Percentiles rank a stretch among this genome's conserved stretches.
phyloP scores from a whole-genome alignment of 23 tunicate species.

The Styela clava region DNA sequence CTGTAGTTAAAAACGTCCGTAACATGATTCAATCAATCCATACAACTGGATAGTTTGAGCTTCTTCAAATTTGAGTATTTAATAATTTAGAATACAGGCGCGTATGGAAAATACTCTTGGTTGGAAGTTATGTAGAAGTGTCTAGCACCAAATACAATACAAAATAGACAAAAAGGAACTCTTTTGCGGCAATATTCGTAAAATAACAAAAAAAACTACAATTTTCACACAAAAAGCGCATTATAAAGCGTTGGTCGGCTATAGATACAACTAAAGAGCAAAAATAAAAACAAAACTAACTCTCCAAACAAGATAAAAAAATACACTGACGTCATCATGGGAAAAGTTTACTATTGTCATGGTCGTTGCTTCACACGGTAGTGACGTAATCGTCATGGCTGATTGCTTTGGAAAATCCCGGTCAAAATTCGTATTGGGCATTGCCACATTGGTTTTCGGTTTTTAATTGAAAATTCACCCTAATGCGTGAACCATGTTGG shows the following conservation, averaged over 20 bases:
- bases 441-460: too few relatives aligned
- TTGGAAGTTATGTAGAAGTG: neutral
- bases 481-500: slow-evolving; percentile 79
- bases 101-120: too few relatives aligned
- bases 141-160: neutral
- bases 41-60: too few relatives aligned
- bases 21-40: too few relatives aligned
- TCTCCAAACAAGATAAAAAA: neutral
- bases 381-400: slow-evolving; percentile 18
- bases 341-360: neutral
- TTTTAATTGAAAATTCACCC: slow-evolving; percentile 25
- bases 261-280: neutral
- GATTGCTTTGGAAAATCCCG: neutral
- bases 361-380: neutral
- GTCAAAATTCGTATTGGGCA: too few relatives aligned
- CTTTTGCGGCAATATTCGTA: neutral
- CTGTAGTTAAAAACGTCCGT: too few relatives aligned
- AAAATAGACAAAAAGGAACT: neutral
- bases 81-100: too few relatives aligned
- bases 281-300: too few relatives aligned
- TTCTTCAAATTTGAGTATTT: too few relatives aligned
- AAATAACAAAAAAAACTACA: too few relatives aligned
- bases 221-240: neutral
- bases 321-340: neutral
- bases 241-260: neutral